A percentile compares a stretch with the other conserved stretches of the same genome.
Conservation (phyloP, 2,888 invertebrate species). For the Petrolisthes cinctipes region DNA sequence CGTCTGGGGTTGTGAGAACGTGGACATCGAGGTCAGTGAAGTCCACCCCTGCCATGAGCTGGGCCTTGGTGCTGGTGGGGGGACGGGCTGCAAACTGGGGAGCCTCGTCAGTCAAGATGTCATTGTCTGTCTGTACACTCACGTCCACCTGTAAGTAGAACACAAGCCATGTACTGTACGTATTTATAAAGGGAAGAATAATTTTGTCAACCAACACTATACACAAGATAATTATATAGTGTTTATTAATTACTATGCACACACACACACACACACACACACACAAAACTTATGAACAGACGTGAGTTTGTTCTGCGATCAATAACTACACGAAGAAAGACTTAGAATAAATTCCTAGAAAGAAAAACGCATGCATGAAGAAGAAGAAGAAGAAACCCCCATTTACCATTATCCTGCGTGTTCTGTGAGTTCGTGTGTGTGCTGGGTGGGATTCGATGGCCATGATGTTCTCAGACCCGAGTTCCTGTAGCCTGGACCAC, state of each 20-base stretch:
- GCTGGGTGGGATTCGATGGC: not conserved
- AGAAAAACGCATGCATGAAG: too few species aligned
- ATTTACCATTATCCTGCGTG: constrained; percentile 41
- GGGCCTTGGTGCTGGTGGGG: constrained; percentile 67
- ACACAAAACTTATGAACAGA: too few species aligned
- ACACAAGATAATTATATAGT: too few species aligned
- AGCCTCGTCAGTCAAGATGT: constrained; percentile 67
- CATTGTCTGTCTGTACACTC: constrained; percentile 67
- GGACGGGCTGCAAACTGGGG: constrained; percentile 68
- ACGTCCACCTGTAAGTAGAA: constrained; percentile 63
- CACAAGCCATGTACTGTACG: not conserved
- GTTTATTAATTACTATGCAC: too few species aligned
- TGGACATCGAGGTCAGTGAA: constrained; percentile 52
- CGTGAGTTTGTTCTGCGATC: too few species aligned
- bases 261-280: too few species aligned
- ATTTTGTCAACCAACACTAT: not conserved
- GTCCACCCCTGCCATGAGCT: constrained; percentile 66
- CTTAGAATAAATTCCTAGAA: too few species aligned
- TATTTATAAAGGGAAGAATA: too few species aligned
- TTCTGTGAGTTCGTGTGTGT: not conserved
- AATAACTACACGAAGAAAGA: too few species aligned
- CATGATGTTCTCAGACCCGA: constrained; percentile 6
- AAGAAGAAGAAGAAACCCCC: not conserved
- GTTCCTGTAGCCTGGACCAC: constrained; percentile 45
- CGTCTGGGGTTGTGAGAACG: constrained; percentile 44